Evolutionary conservation across 2,888 invertebrate species (phyloP), one percentile per base, ranked within the genome.

Genomic region (Melolontha melolontha): DNA sequence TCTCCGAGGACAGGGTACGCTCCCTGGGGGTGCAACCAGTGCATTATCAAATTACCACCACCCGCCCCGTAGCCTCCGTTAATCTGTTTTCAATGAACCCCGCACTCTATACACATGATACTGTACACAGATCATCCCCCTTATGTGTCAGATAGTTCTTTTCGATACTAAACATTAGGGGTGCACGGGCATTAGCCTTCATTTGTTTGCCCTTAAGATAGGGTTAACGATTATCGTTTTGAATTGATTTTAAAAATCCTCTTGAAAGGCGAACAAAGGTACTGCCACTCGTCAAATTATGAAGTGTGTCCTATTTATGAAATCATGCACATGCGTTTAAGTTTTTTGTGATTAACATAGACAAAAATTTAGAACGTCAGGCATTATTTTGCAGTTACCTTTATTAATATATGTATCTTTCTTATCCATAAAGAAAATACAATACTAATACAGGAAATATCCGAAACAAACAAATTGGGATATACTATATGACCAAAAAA

Each of bases 1-100:
- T 79, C 81, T 76, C 78, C 69, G 67, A 79, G 75, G 79, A 77
- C 73, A 72, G 76, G 67, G 55, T 59, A 55, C 42, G 29, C 40
- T 71, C 65, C 67, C 73, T 74, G 66, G 72, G 79, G 80, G 79
- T 76, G 72, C 73, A 73, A 34, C 75, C 77, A 75, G 80, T 82
- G 83, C 83, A 84, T 84, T 84, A 84, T 84, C 84, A 83, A 84
- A 84, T 84, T 84, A 84, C 83, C 83, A 80, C 81, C 81, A 78
- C 79, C 82, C 82, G 80, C 81, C 83, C 76, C 80, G 54, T 75
- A 75, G 78, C 79, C 81, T 79, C 79, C 77, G 82, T 81, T 83
- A 83, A 83, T 83, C 83, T 83, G 82, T 83, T 83, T 83, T 82
- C 83, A 82, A 83, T 83, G 83, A 81, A 82, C 79, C 80, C 79